Conservation (phyloP, 2,888 invertebrate genomes). For the Luffia ferchaultella region DNA sequence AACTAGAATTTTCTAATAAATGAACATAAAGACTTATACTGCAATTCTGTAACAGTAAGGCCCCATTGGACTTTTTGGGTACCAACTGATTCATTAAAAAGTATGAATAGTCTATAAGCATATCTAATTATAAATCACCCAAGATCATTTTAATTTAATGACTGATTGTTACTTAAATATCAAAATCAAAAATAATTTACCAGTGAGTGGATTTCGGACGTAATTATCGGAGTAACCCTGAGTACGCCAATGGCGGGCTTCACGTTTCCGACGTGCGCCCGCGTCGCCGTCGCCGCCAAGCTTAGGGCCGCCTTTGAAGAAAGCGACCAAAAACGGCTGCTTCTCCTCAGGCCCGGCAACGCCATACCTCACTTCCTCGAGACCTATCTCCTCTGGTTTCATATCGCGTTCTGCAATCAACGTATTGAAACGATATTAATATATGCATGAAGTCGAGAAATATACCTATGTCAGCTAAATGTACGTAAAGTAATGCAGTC, state of each 20-base stretch:
- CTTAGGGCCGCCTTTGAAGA: constrained; percentile 74
- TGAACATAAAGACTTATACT: no score
- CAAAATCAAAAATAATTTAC: constrained; percentile 24
- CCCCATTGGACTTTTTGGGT: no score
- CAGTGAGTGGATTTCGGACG: constrained; percentile 63
- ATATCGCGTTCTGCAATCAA: constrained; percentile 73
- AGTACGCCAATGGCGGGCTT: constrained; percentile 64
- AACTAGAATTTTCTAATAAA: no score
- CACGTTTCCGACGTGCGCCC: constrained; percentile 65
- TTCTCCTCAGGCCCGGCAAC: constrained; percentile 71
- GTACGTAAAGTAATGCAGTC: neutral
- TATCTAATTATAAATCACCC: no score
- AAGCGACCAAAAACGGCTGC: constrained; percentile 93
- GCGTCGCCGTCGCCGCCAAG: constrained; percentile 55
- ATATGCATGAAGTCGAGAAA: no score
- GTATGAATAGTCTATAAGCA: no score
- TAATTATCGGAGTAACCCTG: constrained; percentile 61
- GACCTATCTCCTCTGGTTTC: constrained; percentile 84
- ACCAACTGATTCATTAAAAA: no score
- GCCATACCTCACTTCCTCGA: constrained; percentile 75
- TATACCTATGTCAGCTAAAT: neutral
- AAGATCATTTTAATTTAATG: no score
- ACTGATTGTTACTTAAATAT: no score
- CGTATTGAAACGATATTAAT: no score
- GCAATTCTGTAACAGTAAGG: no score